These are phyloP conservation scores for Aspiorhynchus laticeps DNA, from an alignment of 2,113 vertebrate species.

Conservation along the genomic window DNA sequence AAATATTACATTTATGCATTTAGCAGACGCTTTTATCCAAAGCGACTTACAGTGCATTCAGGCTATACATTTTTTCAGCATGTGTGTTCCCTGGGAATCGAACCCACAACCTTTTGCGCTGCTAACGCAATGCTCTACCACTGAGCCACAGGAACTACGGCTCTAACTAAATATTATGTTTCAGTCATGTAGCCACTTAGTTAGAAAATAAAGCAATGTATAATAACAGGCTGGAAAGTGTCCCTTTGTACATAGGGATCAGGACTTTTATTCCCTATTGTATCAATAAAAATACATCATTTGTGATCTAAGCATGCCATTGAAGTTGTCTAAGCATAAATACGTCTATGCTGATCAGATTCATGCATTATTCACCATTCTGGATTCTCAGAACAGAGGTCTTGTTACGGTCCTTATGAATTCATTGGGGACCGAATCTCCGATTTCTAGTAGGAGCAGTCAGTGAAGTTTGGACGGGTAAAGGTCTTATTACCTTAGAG, in stretches of 20 bases:
- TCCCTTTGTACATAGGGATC: not conserved
- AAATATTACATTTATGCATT: too few relatives aligned
- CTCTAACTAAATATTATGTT: too few relatives aligned
- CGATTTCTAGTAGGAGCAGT: conserved; percentile 31
- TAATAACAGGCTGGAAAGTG: not conserved
- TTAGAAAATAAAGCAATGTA: not conserved
- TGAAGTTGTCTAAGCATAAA: conserved; percentile 13
- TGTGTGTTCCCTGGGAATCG: too few relatives aligned
- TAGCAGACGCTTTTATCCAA: too few relatives aligned
- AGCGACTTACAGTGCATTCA: too few relatives aligned
- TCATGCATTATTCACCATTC: conserved; percentile 8
- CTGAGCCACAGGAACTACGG: too few relatives aligned
- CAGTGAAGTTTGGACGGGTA: not conserved
- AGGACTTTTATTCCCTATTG: not conserved
- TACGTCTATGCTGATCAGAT: conserved; percentile 24
- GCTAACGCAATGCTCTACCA: too few relatives aligned
- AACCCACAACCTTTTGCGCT: too few relatives aligned
- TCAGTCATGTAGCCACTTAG: conserved; percentile 1
- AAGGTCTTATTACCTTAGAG: conserved; percentile 34
- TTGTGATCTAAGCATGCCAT: conserved; percentile 24
- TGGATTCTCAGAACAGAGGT: conserved; percentile 20
- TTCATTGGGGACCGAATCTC: conserved; percentile 7
- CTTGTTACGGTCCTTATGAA: not conserved
- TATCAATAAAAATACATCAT: not conserved
- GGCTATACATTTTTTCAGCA: too few relatives aligned